phyloP scores from a whole-genome alignment of 2,888 invertebrate species.

The Mimas tiliae region DNA sequence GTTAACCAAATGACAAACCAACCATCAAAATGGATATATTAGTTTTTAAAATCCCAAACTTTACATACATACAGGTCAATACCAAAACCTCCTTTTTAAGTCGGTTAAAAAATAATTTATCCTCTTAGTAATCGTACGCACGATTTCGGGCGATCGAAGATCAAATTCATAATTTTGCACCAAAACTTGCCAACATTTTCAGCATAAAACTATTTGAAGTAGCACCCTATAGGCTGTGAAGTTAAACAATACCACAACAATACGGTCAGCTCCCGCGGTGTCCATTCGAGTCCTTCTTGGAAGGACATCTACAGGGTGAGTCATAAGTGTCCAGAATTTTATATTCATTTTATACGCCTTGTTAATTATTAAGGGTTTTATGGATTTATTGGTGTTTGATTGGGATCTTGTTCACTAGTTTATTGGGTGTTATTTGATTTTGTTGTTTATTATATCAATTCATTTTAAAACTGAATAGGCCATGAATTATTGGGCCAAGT shows the following conservation, averaged over 20 bases:
- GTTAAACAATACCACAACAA: constrained; percentile 55
- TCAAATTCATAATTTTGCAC: no score
- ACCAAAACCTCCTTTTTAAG: no score
- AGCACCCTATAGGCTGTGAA: constrained; percentile 53
- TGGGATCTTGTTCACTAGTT: background rate
- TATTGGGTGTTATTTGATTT: background rate
- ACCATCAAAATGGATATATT: no score
- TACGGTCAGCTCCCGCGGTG: constrained; percentile 61
- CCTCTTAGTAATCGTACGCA: no score
- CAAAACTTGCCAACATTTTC: no score
- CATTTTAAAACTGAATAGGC: no score
- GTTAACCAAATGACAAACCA: no score
- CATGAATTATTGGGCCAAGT: no score
- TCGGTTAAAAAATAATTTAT: no score
- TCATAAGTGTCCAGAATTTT: constrained; percentile 32
- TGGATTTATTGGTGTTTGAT: background rate
- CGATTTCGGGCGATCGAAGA: no score
- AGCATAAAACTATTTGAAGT: constrained; percentile 20
- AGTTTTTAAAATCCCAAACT: no score
- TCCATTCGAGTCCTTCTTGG: constrained; percentile 59
- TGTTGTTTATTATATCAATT: background rate
- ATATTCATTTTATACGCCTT: background rate
- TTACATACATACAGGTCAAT: no score
- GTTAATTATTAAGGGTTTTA: constrained; percentile 1
- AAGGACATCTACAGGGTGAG: constrained; percentile 54